Conservation (phyloP, 2,888 invertebrate species). For the Kryphioiulus occultus region DNA sequence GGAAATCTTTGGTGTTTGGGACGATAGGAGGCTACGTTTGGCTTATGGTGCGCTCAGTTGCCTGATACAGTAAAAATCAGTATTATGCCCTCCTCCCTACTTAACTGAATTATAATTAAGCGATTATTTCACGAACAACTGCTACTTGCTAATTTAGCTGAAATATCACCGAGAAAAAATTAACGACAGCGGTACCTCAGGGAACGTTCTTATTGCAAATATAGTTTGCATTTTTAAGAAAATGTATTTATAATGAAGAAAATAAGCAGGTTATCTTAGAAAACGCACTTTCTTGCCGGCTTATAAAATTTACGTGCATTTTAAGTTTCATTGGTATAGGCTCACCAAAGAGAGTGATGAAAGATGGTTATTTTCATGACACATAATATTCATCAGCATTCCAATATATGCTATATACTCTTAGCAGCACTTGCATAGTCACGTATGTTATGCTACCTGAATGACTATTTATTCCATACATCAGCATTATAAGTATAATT, state of each 20-base stretch:
- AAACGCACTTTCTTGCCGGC: background rate
- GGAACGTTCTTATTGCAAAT: background rate
- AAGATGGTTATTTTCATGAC: background rate
- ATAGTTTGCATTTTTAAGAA: background rate
- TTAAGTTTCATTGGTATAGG: too few species aligned
- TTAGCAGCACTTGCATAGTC: background rate
- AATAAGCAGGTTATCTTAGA: background rate
- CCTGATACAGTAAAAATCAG: slow-evolving; percentile 48
- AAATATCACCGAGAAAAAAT: background rate
- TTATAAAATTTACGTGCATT: too few species aligned
- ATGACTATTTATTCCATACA: background rate
- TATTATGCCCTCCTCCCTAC: background rate
- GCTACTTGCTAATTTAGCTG: background rate
- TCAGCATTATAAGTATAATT: background rate
- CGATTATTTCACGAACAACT: background rate
- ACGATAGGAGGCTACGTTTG: slow-evolving; percentile 56
- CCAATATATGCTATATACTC: background rate
- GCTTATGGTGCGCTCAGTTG: slow-evolving; percentile 55
- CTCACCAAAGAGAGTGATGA: background rate
- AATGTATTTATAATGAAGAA: background rate
- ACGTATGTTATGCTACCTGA: background rate
- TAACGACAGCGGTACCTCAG: background rate
- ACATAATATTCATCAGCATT: background rate
- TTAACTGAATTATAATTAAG: background rate
- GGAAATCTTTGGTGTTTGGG: slow-evolving; percentile 54